These are phyloP conservation scores for Drosophila pseudoananassae DNA, from an alignment of 1,140 invertebrate genomes.

Conservation along the genomic window DNA sequence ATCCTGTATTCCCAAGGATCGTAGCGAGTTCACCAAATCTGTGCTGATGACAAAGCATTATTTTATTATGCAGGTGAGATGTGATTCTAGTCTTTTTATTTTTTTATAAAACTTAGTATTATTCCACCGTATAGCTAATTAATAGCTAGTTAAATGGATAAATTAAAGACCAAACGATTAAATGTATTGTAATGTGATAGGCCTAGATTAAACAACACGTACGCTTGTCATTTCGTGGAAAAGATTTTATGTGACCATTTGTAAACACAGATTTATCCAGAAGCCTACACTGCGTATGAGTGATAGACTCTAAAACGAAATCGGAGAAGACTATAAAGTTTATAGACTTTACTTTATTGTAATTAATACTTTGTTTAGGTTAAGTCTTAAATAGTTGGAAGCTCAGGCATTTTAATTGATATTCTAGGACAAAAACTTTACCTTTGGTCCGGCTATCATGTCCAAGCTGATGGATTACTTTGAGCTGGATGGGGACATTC, in stretches of 20 bases:
- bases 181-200: neutral
- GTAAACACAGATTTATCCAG: neutral
- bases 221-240: neutral
- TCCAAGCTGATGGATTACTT: slow-evolving; percentile 87
- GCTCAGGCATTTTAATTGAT: neutral
- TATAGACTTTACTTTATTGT: neutral
- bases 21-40: slow-evolving; percentile 74
- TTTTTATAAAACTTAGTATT: too few relatives aligned
- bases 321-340: neutral
- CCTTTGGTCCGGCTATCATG: slow-evolving; percentile 89
- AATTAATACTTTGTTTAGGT: neutral
- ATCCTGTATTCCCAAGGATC: slow-evolving; percentile 86
- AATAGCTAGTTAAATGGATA: neutral
- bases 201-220: neutral
- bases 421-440: slow-evolving; percentile 89
- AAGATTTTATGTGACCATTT: neutral
- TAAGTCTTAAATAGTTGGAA: neutral
- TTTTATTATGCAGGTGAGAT: slow-evolving; percentile 86
- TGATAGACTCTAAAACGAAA: neutral
- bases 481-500: slow-evolving; percentile 87
- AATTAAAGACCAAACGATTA: neutral
- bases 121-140: too few relatives aligned
- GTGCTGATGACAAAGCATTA: slow-evolving; percentile 85
- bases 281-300: neutral
- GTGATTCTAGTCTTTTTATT: too few relatives aligned